Conservation (phyloP, 37 sponge, comb jelly and placozoan genomes). For the Haliclona indistincta region DNA sequence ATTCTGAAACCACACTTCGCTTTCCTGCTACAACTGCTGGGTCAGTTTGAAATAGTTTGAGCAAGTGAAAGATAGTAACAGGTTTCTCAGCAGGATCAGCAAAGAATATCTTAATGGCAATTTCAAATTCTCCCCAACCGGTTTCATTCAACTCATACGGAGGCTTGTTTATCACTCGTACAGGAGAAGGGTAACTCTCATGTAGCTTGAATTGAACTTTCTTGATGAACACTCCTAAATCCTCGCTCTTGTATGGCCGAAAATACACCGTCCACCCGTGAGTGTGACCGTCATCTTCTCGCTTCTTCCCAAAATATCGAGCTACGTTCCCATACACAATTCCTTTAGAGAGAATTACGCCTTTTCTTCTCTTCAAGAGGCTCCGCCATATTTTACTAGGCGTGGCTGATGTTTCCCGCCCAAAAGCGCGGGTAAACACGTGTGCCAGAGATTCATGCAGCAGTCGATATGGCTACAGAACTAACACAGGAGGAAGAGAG, state of each 20-base stretch:
- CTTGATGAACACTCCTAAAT: conserved; percentile 74
- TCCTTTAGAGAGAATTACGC: conserved; percentile 70
- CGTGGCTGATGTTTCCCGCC: neutral
- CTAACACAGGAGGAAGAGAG: too few species aligned
- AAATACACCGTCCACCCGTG: conserved; percentile 96
- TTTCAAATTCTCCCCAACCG: conserved; percentile 99
- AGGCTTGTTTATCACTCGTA: conserved; percentile 82
- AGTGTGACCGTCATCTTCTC: conserved; percentile 97
- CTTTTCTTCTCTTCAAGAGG: conserved; percentile 33
- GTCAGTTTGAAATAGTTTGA: conserved; percentile 93
- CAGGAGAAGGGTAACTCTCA: conserved; percentile 92
- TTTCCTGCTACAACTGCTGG: conserved; percentile 78
- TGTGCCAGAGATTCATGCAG: too few species aligned
- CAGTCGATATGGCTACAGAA: too few species aligned
- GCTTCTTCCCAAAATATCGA: conserved; percentile 88
- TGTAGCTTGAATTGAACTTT: conserved; percentile 96
- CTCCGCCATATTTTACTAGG: conserved; percentile 12
- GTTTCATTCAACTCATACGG: conserved; percentile 92
- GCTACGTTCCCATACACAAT: conserved; percentile 91
- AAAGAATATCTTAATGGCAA: conserved; percentile 89
- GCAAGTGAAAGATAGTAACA: conserved; percentile 88
- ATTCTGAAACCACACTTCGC: conserved; percentile 90
- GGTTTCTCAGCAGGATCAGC: conserved; percentile 91
- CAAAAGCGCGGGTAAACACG: neutral
- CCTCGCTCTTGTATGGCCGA: conserved; percentile 89